Conservation (phyloP, 2,888 invertebrate genomes). For the Pocota personata region DNA sequence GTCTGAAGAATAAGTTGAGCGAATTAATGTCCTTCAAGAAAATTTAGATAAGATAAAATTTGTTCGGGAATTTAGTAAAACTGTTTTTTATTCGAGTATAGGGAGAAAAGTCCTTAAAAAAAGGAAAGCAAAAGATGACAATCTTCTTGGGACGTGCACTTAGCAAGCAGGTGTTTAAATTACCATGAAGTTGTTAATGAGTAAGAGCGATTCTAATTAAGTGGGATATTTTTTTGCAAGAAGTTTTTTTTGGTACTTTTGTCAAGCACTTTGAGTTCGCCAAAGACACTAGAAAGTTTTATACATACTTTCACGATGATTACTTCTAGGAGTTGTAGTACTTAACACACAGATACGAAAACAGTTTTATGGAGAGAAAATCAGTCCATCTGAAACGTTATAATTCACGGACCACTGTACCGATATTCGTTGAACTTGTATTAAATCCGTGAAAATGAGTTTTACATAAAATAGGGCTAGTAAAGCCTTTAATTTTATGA, state of each 20-base stretch:
- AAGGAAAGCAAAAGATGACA: background rate
- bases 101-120: background rate
- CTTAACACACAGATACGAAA: no score
- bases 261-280: background rate
- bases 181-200: constrained; percentile 22
- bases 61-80: constrained; percentile 3
- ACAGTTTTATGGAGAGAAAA: no score
- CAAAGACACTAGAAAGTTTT: background rate
- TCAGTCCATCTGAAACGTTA: no score
- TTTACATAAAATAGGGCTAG: no score
- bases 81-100: background rate
- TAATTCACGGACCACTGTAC: no score
- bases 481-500: no score
- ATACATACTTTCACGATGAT: background rate
- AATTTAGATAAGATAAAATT: constrained; percentile 38
- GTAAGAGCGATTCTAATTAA: constrained; percentile 15
- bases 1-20: constrained; percentile 36
- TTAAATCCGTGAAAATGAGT: no score
- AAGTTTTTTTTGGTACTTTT: background rate
- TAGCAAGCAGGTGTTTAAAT: constrained; percentile 31
- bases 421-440: no score
- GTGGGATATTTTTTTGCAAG: no score
- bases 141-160: background rate
- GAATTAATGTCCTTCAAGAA: constrained; percentile 28
- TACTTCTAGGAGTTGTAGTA: background rate